Evolutionary conservation across 2,113 vertebrate species (phyloP).

Genomic region (Phrynosoma platyrhinos): DNA sequence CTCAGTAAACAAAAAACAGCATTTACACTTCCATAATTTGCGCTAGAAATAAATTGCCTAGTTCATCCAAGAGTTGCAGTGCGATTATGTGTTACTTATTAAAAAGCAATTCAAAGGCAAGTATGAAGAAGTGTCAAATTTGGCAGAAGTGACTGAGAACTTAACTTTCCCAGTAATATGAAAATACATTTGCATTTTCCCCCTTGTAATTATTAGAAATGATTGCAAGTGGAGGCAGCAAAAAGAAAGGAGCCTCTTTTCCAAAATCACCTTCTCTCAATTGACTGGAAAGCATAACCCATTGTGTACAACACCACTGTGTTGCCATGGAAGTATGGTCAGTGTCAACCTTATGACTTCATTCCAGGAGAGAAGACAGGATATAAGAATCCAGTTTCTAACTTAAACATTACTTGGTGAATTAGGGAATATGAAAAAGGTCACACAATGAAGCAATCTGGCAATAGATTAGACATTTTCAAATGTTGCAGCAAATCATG

Average conservation of each 20-base stretch:
- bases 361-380: slow-evolving; percentile 8
- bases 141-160: not conserved
- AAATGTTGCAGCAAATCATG: not conserved
- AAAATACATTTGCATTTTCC: not conserved
- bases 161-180: not conserved
- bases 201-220: not conserved
- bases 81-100: not conserved
- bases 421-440: slow-evolving; percentile 4
- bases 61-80: not conserved
- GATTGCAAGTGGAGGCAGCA: not conserved
- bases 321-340: not conserved
- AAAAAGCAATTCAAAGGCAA: not conserved
- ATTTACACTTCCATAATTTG: not conserved
- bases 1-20: not conserved
- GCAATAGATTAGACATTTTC: not conserved
- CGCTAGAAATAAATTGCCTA: not conserved
- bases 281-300: not conserved
- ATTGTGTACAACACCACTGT: slow-evolving; percentile 10
- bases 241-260: not conserved
- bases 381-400: slow-evolving; percentile 16
- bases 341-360: slow-evolving; percentile 10
- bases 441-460: slow-evolving; percentile 14
- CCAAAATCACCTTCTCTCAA: slow-evolving; percentile 1
- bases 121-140: not conserved
- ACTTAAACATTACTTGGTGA: not conserved